Evolutionary conservation across 2,797 vertebrate genomes (phyloP).

Genomic region (Phrynocephalus vlangalii): DNA sequence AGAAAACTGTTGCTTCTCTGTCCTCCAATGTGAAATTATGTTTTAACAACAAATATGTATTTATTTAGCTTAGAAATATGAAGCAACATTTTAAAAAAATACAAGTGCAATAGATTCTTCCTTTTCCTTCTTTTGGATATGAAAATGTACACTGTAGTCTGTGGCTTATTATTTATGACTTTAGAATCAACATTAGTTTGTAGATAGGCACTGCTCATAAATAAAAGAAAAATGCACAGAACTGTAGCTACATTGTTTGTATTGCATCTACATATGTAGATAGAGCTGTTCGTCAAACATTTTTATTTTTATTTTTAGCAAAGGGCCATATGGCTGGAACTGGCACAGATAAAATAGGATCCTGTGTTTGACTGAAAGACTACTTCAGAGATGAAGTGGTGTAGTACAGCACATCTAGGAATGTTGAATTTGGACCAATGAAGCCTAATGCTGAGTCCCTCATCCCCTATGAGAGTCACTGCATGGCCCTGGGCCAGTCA

Average conservation of each 20-base stretch:
- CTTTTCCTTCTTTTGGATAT: background rate
- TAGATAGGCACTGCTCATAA: background rate
- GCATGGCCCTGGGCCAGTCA: background rate
- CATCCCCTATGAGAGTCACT: background rate
- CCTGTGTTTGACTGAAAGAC: background rate
- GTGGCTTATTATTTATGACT: conserved; percentile 12
- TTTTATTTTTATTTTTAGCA: conserved; percentile 10
- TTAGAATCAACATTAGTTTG: conserved; percentile 9
- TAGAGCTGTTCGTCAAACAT: background rate
- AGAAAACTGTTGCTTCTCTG: background rate
- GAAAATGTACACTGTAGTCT: background rate
- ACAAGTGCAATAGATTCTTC: background rate
- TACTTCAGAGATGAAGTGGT: background rate
- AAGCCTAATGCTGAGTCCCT: background rate
- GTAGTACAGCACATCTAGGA: background rate
- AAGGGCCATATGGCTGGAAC: conserved; percentile 2
- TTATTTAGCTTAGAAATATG: background rate
- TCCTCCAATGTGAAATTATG: no score
- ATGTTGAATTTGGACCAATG: background rate
- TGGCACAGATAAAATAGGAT: background rate
- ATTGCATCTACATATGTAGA: background rate
- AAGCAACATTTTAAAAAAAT: background rate
- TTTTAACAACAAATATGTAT: conserved; percentile 12
- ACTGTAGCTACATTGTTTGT: background rate
- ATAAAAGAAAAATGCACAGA: conserved; percentile 21